Conservation (phyloP, 2,113 vertebrate genomes). For the Cricetomys ansorgei region DNA sequence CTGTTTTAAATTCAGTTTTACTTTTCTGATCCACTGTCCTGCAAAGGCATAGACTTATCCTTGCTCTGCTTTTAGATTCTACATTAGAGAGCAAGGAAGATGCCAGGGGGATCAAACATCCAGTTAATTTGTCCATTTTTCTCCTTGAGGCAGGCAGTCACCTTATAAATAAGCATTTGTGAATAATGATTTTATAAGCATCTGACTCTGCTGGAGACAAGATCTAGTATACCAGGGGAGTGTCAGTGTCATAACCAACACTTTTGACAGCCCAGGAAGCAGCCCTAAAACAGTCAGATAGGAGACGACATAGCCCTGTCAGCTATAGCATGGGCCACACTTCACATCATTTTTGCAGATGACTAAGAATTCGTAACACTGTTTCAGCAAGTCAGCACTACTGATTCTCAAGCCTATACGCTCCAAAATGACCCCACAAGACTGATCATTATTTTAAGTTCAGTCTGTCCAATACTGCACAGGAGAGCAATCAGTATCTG, state of each 20-base stretch:
- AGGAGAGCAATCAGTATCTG: background rate
- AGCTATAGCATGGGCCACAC: background rate
- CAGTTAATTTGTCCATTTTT: background rate
- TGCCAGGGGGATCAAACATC: background rate
- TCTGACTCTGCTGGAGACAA: background rate
- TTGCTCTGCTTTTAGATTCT: background rate
- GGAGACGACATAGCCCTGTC: background rate
- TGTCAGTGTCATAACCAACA: background rate
- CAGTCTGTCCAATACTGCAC: background rate
- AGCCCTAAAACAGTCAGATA: background rate
- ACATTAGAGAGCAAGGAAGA: constrained; percentile 16
- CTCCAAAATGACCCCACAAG: background rate
- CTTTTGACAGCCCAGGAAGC: background rate
- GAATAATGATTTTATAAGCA: background rate
- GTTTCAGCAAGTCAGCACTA: background rate
- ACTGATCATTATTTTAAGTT: background rate
- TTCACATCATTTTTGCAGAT: background rate
- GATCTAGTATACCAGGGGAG: background rate
- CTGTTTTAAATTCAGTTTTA: background rate
- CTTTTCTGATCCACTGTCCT: background rate
- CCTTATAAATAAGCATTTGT: background rate
- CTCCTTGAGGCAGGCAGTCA: background rate
- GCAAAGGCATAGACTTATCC: background rate
- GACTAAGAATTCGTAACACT: background rate
- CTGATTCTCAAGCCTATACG: background rate